Conservation (phyloP, 2,888 invertebrate genomes). For the Antheraea yamamai region DNA sequence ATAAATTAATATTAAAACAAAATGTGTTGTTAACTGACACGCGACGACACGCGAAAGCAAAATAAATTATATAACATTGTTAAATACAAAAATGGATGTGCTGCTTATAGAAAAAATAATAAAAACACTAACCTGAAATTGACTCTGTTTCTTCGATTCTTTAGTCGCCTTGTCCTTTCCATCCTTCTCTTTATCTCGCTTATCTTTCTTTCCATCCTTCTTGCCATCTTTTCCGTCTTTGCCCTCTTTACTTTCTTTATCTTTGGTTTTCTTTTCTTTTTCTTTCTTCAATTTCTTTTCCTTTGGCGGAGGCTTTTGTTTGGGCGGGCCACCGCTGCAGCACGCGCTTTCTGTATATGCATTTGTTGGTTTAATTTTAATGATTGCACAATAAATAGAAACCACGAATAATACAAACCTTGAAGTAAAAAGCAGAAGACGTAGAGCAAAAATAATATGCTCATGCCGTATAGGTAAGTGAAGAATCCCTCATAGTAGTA, state of each 20-base stretch:
- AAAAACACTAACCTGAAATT: conserved; percentile 83
- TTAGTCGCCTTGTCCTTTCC: conserved; percentile 83
- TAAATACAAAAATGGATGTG: conserved; percentile 73
- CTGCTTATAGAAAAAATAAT: conserved; percentile 52
- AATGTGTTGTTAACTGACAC: conserved; percentile 66
- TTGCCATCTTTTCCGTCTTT: conserved; percentile 68
- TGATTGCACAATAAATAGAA: not conserved
- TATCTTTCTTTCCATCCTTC: conserved; percentile 83
- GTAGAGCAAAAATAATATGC: conserved; percentile 95
- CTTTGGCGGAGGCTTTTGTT: conserved; percentile 84
- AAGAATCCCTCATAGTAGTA: conserved; percentile 98
- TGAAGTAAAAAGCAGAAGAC: conserved; percentile 97
- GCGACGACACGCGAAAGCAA: conserved; percentile 70
- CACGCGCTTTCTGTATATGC: conserved; percentile 87
- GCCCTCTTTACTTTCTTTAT: conserved; percentile 81
- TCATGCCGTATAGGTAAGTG: conserved; percentile 95
- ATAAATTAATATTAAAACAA: conserved; percentile 52
- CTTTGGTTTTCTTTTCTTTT: conserved; percentile 84
- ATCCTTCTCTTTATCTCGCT: conserved; percentile 83
- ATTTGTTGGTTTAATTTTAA: not conserved
- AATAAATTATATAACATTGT: conserved; percentile 44
- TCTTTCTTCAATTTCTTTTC: conserved; percentile 87
- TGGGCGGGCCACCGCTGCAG: conserved; percentile 88
- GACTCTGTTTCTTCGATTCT: conserved; percentile 84
- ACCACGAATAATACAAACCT: conserved; percentile 68